Base-by-base conservation (phyloP, 2,888 invertebrate species). In the Drosophila helvetica region DNA sequence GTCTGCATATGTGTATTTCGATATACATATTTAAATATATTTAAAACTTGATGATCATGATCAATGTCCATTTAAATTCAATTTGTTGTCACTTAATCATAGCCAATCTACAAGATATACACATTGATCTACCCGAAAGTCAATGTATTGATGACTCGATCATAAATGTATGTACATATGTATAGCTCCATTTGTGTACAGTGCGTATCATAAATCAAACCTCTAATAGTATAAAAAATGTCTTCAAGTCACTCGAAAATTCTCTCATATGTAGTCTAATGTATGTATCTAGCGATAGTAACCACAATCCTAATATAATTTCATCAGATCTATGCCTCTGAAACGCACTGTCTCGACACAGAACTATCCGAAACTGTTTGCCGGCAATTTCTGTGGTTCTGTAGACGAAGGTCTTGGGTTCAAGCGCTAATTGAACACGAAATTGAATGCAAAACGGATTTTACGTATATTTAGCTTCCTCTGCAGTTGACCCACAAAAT, bases 351-450 rank as follows among this genome's bases (percentile, higher is more conserved):
- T 53, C 64, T 8, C 19, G 6, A 17, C n/a, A 62, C 38, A 45
- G n/a, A 63, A 38, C 6, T 42, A 45, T 27, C 50, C 47, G 8
- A 33, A 50, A 62, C 73, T 22, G 38, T 42, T 68, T 56, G 66
- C 52, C 52, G 64, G 64, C 73, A 25, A 55, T 52, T 53, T 55
- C 42, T 33, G 54, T 63, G 52, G 50, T 57, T 53, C 38, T 38
- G 38, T 38, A 53, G 57, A 52, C 75, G 2, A 50, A 46, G 75
- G 75, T 74, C 55, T 64, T 79, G 51, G 63, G 82, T 71, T 88
- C 86, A 82, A 86, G 72, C 62, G 54, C 51, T 88, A 82, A 83
- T 83, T 83, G 76, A 81, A 73, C 66, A 55, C 48, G 48, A 69
- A 71, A 83, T 67, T 74, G 61, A 72, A 69, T 72, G 69, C 74